Percentiles rank a stretch among this genome's conserved stretches.
These are phyloP conservation scores for Tachyglossus aculeatus DNA, from an alignment of 2,797 vertebrate species.

Conservation along the genomic window DNA sequence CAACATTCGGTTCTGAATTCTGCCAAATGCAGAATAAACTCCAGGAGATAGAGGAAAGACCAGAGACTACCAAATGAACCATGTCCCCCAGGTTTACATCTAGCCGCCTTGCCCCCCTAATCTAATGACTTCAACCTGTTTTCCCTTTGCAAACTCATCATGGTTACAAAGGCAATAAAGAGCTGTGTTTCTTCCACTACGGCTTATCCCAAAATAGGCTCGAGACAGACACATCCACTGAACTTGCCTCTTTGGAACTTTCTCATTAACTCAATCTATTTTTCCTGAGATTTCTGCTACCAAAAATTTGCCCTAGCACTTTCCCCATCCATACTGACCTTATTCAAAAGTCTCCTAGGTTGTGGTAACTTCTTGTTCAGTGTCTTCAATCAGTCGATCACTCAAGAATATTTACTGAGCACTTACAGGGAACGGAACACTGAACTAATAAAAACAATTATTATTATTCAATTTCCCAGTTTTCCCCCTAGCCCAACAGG, in stretches of 20 bases:
- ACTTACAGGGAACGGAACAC: too few species aligned
- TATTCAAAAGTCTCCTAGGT: neutral
- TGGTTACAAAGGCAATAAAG: constrained; percentile 29
- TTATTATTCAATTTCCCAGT: neutral
- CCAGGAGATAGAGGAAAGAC: constrained; percentile 16
- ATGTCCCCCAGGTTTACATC: constrained; percentile 29
- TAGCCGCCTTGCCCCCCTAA: constrained; percentile 5
- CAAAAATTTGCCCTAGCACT: neutral
- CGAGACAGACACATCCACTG: constrained; percentile 4
- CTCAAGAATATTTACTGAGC: too few species aligned
- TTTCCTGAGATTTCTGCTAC: neutral
- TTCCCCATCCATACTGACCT: neutral
- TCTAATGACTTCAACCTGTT: constrained; percentile 34
- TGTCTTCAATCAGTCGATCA: too few species aligned
- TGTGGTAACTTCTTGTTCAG: too few species aligned
- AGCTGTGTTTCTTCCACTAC: neutral
- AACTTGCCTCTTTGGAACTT: neutral
- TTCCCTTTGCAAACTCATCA: constrained; percentile 39
- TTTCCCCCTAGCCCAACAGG: neutral
- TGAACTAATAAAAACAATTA: neutral
- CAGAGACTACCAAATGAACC: constrained; percentile 19
- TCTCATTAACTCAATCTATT: neutral
- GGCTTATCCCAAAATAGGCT: constrained; percentile 19
- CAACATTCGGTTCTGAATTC: neutral
- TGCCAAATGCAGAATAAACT: constrained; percentile 38